Conservation (phyloP, 2,797 vertebrate genomes). For the Poeciliopsis infans region DNA sequence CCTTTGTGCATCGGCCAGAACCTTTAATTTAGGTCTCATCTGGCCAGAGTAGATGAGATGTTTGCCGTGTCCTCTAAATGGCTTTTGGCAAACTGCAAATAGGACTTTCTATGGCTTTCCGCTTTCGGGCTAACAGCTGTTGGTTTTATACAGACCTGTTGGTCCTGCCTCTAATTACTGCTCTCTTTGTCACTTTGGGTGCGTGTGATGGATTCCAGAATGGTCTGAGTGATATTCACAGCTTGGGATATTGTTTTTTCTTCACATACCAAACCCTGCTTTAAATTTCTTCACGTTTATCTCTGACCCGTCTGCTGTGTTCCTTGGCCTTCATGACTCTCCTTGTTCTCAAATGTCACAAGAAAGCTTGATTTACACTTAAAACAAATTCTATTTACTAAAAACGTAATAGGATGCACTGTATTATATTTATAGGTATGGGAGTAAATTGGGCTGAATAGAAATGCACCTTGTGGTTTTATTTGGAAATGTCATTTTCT, state of each 20-base stretch:
- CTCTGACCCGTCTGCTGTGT: background rate
- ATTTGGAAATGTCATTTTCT: background rate
- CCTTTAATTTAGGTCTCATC: background rate
- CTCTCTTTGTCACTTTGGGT: background rate
- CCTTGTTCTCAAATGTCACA: background rate
- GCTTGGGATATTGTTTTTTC: background rate
- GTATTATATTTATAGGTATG: background rate
- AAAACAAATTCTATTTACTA: background rate
- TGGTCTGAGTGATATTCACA: background rate
- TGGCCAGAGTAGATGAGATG: background rate
- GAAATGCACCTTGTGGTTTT: background rate
- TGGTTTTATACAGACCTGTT: background rate
- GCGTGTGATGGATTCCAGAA: background rate
- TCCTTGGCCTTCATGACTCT: background rate
- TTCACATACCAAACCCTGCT: background rate
- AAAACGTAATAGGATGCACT: background rate
- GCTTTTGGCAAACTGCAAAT: background rate
- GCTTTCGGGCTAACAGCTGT: background rate
- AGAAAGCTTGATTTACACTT: background rate
- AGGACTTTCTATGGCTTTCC: background rate
- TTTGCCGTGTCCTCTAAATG: background rate
- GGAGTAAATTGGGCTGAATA: background rate
- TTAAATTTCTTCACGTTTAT: background rate
- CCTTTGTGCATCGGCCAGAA: background rate
- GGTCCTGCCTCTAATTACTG: background rate